A percentile compares a stretch with the other conserved stretches of the same genome.
These are phyloP conservation scores for Sogatella furcifera DNA, from an alignment of 1,140 invertebrate genomes.

Conservation along the genomic window DNA sequence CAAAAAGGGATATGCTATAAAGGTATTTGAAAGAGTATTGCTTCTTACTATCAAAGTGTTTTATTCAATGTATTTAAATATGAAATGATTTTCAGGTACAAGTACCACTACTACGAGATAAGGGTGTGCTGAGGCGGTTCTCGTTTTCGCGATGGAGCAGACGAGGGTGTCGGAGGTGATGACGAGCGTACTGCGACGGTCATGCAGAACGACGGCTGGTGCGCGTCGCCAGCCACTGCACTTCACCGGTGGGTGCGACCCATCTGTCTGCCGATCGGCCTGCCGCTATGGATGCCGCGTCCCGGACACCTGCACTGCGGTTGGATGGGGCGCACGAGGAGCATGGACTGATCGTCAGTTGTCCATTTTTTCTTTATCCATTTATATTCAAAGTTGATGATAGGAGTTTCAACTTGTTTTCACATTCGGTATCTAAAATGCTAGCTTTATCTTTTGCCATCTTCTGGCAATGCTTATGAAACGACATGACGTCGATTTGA, in stretches of 20 bases:
- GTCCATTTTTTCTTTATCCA: background rate
- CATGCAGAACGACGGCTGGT: conserved; percentile 66
- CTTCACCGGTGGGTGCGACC: conserved; percentile 67
- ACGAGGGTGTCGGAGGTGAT: conserved; percentile 46
- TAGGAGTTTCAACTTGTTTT: no score
- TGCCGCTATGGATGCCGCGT: conserved; percentile 43
- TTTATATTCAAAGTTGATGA: no score
- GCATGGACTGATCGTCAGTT: conserved; percentile 60
- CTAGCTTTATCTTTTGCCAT: no score
- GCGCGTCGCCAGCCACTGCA: conserved; percentile 49
- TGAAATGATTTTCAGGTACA: conserved; percentile 42
- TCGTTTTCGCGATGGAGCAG: conserved; percentile 64
- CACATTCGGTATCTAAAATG: no score
- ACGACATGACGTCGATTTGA: no score
- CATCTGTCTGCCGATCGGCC: conserved; percentile 50
- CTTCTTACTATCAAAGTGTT: no score
- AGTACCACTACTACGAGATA: conserved; percentile 63
- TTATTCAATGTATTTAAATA: no score
- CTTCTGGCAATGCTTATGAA: no score
- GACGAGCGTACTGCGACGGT: conserved; percentile 43
- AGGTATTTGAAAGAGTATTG: no score
- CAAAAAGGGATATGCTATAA: no score
- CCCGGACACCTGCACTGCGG: conserved; percentile 53
- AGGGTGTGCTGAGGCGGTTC: conserved; percentile 56
- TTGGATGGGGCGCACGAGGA: conserved; percentile 69